Evolutionary conservation across 2,888 invertebrate species (phyloP), one percentile per base, ranked within the genome.

Genomic region (Cheilosia soror): DNA sequence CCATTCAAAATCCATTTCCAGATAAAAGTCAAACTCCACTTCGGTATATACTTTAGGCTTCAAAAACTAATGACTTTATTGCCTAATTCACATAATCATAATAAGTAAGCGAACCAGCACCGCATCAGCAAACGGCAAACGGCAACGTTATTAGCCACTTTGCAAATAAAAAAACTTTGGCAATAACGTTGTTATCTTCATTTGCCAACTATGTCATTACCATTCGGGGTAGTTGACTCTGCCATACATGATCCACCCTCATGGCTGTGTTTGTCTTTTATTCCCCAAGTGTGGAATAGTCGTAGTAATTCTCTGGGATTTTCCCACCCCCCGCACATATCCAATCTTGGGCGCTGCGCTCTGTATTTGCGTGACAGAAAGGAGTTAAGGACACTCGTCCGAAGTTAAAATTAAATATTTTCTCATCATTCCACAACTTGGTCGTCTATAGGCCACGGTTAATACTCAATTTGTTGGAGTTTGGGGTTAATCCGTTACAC

Each of bases 361-460:
- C 7, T 13, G n/a, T 27, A 53, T 53, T 85, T 76, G 76, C 85
- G 76, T 85, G 85, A 76, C 85, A 62, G 63, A 68, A 81, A 68
- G 31, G 81, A 80, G 81, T 76, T 62, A 76, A 73, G 78, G 72
- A 42, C 47, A 49, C 44, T 51, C 68, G 81, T 71, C 60, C 62
- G 31, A 81, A 77, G 85, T 81, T 77, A 77, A 81, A 85, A 85
- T 81, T 85, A 85, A 85, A 85, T 72, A 85, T 63, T 81, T 76
- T 63, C 81, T 68, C 68, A 85, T 68, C 76, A 51, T 63, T 42
- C 57, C 63, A 62, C 60, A 66, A 65, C 72, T 72, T 7, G 25
- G 27, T 47, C 15, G n/a, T 1, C 1, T 13, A 11, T 72, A 69
- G 78, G 73, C 79, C 58, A 68, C 65, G 73, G 75, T 80, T 75